Conservation (phyloP, 2,797 vertebrate genomes). For the Rhodeus uyekii region DNA sequence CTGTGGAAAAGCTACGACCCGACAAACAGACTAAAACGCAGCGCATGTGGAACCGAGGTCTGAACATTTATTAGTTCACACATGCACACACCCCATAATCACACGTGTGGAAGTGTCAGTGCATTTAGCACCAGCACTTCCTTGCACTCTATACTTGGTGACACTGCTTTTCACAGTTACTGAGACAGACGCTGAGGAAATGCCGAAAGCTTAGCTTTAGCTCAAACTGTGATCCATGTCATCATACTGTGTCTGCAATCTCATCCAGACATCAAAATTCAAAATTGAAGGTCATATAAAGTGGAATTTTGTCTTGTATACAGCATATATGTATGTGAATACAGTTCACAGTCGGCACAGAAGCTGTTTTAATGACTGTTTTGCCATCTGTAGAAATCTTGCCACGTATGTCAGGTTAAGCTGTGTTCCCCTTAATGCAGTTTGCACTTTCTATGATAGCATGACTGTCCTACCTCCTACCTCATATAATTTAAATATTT, state of each 20-base stretch:
- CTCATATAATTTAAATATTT: neutral
- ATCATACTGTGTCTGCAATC: neutral
- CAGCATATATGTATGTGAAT: neutral
- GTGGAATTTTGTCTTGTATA: neutral
- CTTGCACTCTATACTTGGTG: constrained; percentile 6
- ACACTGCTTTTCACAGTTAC: constrained; percentile 21
- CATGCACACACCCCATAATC: neutral
- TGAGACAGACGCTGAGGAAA: neutral
- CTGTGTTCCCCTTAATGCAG: neutral
- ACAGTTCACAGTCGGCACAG: neutral
- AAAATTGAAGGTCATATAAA: neutral
- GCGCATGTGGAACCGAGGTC: neutral
- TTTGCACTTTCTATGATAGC: neutral
- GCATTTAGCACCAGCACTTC: constrained; percentile 13
- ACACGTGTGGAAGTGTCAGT: neutral
- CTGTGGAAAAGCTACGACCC: constrained; percentile 70
- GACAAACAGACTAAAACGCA: constrained; percentile 61
- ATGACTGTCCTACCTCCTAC: neutral
- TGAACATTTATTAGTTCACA: constrained; percentile 16
- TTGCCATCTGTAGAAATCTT: neutral
- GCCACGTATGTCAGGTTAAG: neutral
- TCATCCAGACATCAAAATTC: neutral
- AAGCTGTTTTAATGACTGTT: neutral
- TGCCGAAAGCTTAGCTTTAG: neutral
- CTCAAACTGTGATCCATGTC: neutral